Evolutionary conservation across 1,140 invertebrate genomes (phyloP), one percentile per base, ranked within the genome.

Genomic region (Brachystomella parvula): DNA sequence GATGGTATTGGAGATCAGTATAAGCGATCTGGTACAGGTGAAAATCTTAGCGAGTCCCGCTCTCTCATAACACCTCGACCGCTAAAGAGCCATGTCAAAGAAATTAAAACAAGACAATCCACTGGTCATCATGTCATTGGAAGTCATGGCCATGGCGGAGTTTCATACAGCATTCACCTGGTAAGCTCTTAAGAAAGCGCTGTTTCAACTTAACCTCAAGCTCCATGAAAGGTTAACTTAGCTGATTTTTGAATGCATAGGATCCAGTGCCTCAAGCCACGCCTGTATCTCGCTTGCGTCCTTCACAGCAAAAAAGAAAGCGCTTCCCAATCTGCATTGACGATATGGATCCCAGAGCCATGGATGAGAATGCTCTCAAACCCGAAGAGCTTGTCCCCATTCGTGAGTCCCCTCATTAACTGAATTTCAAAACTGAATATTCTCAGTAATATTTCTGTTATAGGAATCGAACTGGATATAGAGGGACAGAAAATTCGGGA

Each of bases 201-300:
- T n/a, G n/a, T n/a, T n/a, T n/a, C n/a, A n/a, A n/a, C n/a, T n/a
- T n/a, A n/a, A n/a, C n/a, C n/a, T n/a, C n/a, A n/a, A n/a, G n/a
- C n/a, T n/a, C n/a, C n/a, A n/a, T n/a, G n/a, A n/a, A n/a, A n/a
- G n/a, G n/a, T n/a, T n/a, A n/a, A n/a, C n/a, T n/a, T n/a, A n/a
- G n/a, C n/a, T n/a, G n/a, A n/a, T n/a, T n/a, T n/a, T n/a, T n/a
- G n/a, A 39, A 39, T 9, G 6, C 35, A 9, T 39, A 39, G 35
- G 85, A 87, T 78, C 84, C 86, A 57, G 84, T 87, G 24, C 85
- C 85, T 1, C 86, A 85, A 73, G 83, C 85, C 2, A 86, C 85
- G 12, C 82, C 84, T 30, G 83, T 86, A 47, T 84, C 83, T 74
- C 75, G 83, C 65, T 6, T 6, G 6, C 24, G 12, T 24, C 9